Conservation (phyloP, 2,888 invertebrate genomes). For the Villa cingulata region DNA sequence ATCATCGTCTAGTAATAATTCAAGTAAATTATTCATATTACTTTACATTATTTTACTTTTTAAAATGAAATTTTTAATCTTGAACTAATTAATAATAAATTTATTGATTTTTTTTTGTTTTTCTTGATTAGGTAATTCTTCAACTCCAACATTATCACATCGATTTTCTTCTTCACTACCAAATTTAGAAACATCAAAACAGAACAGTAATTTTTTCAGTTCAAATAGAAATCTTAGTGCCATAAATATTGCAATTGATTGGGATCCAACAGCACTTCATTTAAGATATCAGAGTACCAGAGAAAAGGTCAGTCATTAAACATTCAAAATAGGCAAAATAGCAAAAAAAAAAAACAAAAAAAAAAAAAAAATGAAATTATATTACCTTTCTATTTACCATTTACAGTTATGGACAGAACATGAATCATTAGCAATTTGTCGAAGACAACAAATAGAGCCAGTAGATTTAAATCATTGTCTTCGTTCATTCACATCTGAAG, state of each 20-base stretch:
- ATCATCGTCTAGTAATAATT: slow-evolving; percentile 21
- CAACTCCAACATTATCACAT: slow-evolving; percentile 25
- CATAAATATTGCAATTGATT: slow-evolving; percentile 68
- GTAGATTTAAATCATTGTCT: slow-evolving; percentile 75
- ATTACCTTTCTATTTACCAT: slow-evolving; percentile 10
- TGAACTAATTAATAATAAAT: not conserved
- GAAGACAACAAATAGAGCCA: slow-evolving; percentile 63
- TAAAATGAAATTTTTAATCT: not conserved
- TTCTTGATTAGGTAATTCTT: slow-evolving; percentile 25
- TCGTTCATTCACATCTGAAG: slow-evolving; percentile 76
- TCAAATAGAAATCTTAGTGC: slow-evolving; percentile 10
- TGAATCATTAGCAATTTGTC: slow-evolving; percentile 52
- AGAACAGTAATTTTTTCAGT: not conserved
- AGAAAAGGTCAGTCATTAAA: slow-evolving; percentile 44
- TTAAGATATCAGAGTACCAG: slow-evolving; percentile 69
- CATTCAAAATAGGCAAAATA: not conserved
- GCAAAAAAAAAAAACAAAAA: not conserved
- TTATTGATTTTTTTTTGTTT: no score
- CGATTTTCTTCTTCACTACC: slow-evolving; percentile 29
- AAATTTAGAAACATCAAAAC: slow-evolving; percentile 23
- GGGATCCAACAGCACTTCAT: slow-evolving; percentile 90
- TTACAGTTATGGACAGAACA: slow-evolving; percentile 59
- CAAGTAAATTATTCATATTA: slow-evolving; percentile 23
- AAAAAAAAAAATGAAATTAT: not conserved
- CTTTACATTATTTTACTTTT: not conserved